Evolutionary conservation across 2,888 invertebrate genomes (phyloP), one percentile per base, ranked within the genome.

Genomic region (Subacronicta megacephala): DNA sequence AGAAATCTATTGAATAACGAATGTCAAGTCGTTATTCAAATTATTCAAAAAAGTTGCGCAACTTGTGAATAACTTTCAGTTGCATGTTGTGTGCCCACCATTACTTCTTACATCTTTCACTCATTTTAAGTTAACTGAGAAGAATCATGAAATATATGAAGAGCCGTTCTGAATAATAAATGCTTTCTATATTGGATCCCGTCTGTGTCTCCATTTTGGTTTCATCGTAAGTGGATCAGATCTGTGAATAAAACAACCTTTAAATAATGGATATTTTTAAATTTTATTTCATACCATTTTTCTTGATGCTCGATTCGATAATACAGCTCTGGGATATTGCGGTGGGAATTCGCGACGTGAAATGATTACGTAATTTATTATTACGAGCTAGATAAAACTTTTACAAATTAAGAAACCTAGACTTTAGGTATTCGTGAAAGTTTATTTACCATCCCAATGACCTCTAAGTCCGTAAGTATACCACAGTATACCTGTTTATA

Each of bases 151-250:
- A 60, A 67, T 79, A 85, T 85, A 85, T 85, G 84, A 79, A 85
- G 75, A 77, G 67, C 78, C 81, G 74, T 76, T 75, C 76, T 86
- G 88, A 88, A 89, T 88, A 88, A 87, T 87, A 87, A 87, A 87
- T 84, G 84, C 79, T 75, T 70, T 75, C 65, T 77, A 82, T 85
- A 88, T 87, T 85, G 82, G 82, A 84, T 84, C 78, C 37, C 53
- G 42, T 78, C 64, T 79, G 78, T 82, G 81, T 81, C 82, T 81
- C 81, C 84, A 78, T 81, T 77, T 73, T 74, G 74, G 68, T 70
- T 73, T 72, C 70, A 57, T 62, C 71, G 72, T 82, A 78, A 84
- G 85, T 80, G 78, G 81, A 79, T 81, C 75, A 73, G 70, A 74
- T 75, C 66, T 65, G 60, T 73, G 49, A 59, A 52, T 55, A 44